These are phyloP conservation scores for Pharmacophagus antenor DNA, from an alignment of 2,888 invertebrate species.

Conservation along the genomic window DNA sequence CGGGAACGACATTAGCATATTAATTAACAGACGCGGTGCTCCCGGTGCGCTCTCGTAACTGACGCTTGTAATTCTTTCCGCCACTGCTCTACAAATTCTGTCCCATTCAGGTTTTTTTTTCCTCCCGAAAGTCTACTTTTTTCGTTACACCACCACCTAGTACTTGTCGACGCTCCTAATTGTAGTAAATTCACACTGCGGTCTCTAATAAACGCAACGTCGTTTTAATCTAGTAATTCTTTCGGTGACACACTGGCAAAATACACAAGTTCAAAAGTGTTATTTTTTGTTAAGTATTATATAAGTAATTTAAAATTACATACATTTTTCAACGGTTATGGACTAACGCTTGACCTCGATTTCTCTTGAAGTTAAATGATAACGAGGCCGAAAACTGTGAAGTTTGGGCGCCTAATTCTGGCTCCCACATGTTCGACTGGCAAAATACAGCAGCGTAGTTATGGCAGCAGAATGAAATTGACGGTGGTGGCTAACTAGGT, in stretches of 20 bases:
- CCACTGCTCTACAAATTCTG: slow-evolving; percentile 9
- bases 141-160: background rate
- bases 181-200: background rate
- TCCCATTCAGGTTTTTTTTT: slow-evolving; percentile 3
- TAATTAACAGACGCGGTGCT: slow-evolving; percentile 27
- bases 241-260: background rate
- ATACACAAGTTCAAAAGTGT: too few species aligned
- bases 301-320: too few species aligned
- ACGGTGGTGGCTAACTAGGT: too few species aligned
- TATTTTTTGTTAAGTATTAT: too few species aligned
- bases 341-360: too few species aligned
- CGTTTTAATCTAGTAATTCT: background rate
- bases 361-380: too few species aligned
- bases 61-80: slow-evolving; percentile 26
- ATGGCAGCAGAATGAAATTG: too few species aligned
- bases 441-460: too few species aligned
- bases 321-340: too few species aligned
- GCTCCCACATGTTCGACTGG: too few species aligned
- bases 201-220: background rate
- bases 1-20: slow-evolving; percentile 26
- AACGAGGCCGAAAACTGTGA: too few species aligned
- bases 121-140: background rate
- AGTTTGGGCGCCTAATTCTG: too few species aligned
- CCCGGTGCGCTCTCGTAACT: slow-evolving; percentile 14
- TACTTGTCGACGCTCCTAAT: background rate